Evolutionary conservation across 2,888 invertebrate species (phyloP).

Genomic region (Caradrina kadenii): DNA sequence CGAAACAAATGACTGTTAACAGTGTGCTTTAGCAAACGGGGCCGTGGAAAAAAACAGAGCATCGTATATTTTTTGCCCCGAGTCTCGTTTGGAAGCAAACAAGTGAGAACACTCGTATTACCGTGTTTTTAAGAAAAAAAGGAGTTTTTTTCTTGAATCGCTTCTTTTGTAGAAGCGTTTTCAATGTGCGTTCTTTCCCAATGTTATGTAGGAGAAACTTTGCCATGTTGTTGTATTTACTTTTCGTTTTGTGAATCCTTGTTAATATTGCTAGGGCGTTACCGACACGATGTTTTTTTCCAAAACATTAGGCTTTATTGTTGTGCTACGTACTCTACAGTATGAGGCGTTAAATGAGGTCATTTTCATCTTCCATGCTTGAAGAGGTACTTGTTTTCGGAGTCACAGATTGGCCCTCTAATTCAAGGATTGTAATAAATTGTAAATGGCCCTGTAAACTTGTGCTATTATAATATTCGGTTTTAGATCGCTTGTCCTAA

Average conservation of each 20-base stretch:
- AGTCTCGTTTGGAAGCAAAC: constrained; percentile 58
- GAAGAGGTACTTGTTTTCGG: too few species aligned
- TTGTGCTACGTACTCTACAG: background rate
- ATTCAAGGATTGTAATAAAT: background rate
- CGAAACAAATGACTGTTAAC: constrained; percentile 57
- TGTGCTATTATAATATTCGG: too few species aligned
- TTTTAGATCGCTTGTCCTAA: too few species aligned
- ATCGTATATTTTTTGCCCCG: constrained; percentile 39
- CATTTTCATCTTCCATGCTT: background rate
- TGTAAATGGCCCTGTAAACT: too few species aligned
- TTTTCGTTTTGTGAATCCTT: constrained; percentile 6
- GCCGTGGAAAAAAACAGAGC: constrained; percentile 22
- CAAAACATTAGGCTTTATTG: background rate
- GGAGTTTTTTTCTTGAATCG: constrained; percentile 36
- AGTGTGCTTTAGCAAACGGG: constrained; percentile 38
- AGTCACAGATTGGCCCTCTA: too few species aligned
- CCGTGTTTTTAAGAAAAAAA: constrained; percentile 33
- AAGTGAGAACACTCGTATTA: constrained; percentile 54
- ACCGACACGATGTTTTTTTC: background rate
- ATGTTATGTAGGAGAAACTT: constrained; percentile 4
- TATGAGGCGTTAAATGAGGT: constrained; percentile 1
- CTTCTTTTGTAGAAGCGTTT: constrained; percentile 43
- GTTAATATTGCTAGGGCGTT: background rate
- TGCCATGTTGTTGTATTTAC: constrained; percentile 3
- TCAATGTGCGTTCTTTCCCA: constrained; percentile 27